Evolutionary conservation across 2,888 invertebrate genomes (phyloP).

Genomic region (Drosophila rubida): DNA sequence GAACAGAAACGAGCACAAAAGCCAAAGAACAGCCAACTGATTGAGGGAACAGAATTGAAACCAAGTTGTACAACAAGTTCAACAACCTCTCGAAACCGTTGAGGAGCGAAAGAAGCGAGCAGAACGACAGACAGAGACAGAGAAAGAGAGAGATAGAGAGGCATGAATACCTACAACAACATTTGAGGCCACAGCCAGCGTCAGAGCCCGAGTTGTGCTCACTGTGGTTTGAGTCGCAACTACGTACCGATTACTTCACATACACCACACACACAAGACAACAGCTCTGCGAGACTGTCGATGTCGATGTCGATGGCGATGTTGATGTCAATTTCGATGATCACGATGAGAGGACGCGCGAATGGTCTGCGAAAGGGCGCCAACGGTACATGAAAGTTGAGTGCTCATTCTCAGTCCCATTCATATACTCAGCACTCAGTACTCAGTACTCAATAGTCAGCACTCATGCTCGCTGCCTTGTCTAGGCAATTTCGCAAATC

Average conservation of each 20-base stretch:
- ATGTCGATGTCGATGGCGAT: slow-evolving; percentile 50
- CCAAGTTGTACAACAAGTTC: slow-evolving; percentile 65
- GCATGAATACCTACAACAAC: slow-evolving; percentile 58
- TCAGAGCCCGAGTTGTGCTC: slow-evolving; percentile 26
- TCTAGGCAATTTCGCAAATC: slow-evolving; percentile 64
- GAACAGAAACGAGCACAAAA: slow-evolving; percentile 58
- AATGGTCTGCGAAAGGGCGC: slow-evolving; percentile 73
- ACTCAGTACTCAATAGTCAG: no score
- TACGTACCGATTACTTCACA: slow-evolving; percentile 75
- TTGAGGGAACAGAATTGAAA: slow-evolving; percentile 73
- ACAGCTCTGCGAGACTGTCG: slow-evolving; percentile 36
- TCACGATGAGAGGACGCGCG: slow-evolving; percentile 67
- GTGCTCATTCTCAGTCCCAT: slow-evolving; percentile 42
- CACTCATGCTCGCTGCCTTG: neutral
- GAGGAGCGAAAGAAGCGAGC: slow-evolving; percentile 7
- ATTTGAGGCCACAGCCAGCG: slow-evolving; percentile 57
- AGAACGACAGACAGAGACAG: no score
- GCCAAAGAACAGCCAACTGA: slow-evolving; percentile 69
- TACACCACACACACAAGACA: slow-evolving; percentile 43
- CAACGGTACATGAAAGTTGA: slow-evolving; percentile 63
- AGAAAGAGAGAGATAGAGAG: no score
- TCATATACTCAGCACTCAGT: no score
- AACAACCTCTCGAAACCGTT: slow-evolving; percentile 63
- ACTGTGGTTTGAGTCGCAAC: slow-evolving; percentile 57
- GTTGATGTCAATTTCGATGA: slow-evolving; percentile 58